Percentiles rank a stretch among this genome's conserved stretches.
Conservation (phyloP, 2,113 vertebrate species). For the Cranoglanis bouderius region DNA sequence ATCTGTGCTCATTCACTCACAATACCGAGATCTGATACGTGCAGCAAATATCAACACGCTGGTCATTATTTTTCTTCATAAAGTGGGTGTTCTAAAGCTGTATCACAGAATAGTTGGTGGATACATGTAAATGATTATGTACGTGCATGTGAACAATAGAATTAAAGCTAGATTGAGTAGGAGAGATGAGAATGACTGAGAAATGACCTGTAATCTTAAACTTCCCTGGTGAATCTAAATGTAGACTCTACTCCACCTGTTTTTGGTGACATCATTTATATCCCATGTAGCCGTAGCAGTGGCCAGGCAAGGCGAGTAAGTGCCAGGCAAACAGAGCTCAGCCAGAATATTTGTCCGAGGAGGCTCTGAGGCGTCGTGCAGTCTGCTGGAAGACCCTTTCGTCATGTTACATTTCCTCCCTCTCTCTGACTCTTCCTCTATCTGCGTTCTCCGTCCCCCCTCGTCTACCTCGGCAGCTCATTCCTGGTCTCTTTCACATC, state of each 20-base stretch:
- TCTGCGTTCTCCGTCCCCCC: conserved; percentile 28
- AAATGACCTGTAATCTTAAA: background rate
- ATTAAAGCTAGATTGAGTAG: background rate
- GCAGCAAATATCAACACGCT: background rate
- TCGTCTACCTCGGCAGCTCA: conserved; percentile 29
- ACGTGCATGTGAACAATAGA: background rate
- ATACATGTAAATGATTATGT: background rate
- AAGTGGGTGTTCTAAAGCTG: background rate
- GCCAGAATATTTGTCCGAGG: conserved; percentile 92
- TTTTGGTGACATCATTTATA: conserved; percentile 84
- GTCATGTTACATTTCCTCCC: conserved; percentile 85
- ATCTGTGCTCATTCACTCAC: background rate
- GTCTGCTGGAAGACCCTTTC: conserved; percentile 83
- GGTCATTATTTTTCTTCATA: background rate
- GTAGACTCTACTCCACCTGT: conserved; percentile 83
- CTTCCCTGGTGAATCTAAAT: conserved; percentile 35
- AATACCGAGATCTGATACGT: background rate
- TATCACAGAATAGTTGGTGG: background rate
- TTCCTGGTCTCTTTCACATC: conserved; percentile 56
- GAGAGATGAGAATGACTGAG: background rate
- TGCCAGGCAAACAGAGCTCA: conserved; percentile 87
- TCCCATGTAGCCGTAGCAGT: conserved; percentile 85
- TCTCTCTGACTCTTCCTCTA: conserved; percentile 57
- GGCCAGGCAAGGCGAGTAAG: conserved; percentile 81
- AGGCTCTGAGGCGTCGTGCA: conserved; percentile 87